Conservation (phyloP, 2,797 vertebrate species). For the Vespertilio murinus region DNA sequence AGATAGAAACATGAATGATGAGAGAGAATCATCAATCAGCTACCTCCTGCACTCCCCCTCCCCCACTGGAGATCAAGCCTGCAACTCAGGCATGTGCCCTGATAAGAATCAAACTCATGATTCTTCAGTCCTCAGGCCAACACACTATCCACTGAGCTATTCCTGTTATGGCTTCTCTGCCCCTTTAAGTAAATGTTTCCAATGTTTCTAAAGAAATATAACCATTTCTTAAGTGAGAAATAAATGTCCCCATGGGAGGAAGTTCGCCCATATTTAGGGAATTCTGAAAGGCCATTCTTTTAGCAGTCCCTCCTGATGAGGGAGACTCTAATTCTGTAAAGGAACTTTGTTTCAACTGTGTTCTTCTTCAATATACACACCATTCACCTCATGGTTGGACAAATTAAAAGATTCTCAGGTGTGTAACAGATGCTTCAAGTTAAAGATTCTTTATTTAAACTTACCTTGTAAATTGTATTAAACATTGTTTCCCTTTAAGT, state of each 20-base stretch:
- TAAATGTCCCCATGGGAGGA: not conserved
- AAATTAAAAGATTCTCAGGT: constrained; percentile 20
- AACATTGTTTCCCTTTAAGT: not conserved
- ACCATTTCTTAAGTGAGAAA: not conserved
- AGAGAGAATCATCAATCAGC: not conserved
- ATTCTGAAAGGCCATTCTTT: not conserved
- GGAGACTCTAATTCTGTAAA: not conserved
- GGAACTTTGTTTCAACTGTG: not conserved
- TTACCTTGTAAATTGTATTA: constrained; percentile 5
- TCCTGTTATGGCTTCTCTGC: too few species aligned
- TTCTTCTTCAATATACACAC: not conserved
- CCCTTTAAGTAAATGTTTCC: not conserved
- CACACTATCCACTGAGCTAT: too few species aligned
- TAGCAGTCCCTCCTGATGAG: not conserved
- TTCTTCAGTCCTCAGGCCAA: too few species aligned
- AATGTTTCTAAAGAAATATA: not conserved
- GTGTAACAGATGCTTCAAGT: not conserved
- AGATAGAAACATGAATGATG: not conserved
- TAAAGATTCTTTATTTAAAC: not conserved
- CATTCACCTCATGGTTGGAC: not conserved
- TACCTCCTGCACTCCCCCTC: not conserved
- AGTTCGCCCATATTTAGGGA: not conserved
- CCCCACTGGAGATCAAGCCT: not conserved
- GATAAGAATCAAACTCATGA: not conserved
- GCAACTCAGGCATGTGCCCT: not conserved